Conservation (phyloP, 1,140 invertebrate genomes). For the Sminthurinus signatus region DNA sequence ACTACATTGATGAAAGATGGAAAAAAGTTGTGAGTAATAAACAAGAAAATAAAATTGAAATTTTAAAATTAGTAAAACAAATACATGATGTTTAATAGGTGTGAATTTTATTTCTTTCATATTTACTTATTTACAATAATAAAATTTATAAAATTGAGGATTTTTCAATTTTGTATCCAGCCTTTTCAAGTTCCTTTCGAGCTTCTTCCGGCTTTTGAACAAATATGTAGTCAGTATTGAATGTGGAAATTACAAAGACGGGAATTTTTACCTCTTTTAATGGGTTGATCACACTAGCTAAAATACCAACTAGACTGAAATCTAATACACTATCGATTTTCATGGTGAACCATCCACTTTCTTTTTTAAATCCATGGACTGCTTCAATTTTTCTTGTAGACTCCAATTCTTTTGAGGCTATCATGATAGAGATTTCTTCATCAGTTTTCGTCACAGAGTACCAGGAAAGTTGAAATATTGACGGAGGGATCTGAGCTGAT, state of each 20-base stretch:
- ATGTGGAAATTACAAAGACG: constrained; percentile 25
- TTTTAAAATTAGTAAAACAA: no score
- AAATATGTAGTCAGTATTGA: constrained; percentile 29
- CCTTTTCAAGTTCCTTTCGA: no score
- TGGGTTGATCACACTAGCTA: constrained; percentile 17
- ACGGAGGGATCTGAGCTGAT: background rate
- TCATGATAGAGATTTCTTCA: constrained; percentile 13
- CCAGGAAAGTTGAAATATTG: background rate
- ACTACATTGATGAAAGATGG: no score
- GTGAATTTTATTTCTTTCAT: no score
- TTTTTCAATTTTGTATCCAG: no score
- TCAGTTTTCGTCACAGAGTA: constrained; percentile 14
- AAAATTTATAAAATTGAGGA: no score
- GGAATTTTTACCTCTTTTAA: constrained; percentile 21
- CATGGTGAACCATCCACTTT: constrained; percentile 7
- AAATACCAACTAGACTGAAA: constrained; percentile 24
- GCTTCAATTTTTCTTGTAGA: background rate
- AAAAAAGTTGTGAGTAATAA: no score
- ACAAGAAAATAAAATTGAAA: no score
- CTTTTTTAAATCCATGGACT: background rate
- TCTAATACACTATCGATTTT: constrained; percentile 29
- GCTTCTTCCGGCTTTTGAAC: no score
- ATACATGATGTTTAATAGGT: no score
- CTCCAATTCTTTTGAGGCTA: no score
- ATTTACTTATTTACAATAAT: no score